Conservation (phyloP, 2,797 vertebrate genomes). For the Sternarchorhynchus goeldii region DNA sequence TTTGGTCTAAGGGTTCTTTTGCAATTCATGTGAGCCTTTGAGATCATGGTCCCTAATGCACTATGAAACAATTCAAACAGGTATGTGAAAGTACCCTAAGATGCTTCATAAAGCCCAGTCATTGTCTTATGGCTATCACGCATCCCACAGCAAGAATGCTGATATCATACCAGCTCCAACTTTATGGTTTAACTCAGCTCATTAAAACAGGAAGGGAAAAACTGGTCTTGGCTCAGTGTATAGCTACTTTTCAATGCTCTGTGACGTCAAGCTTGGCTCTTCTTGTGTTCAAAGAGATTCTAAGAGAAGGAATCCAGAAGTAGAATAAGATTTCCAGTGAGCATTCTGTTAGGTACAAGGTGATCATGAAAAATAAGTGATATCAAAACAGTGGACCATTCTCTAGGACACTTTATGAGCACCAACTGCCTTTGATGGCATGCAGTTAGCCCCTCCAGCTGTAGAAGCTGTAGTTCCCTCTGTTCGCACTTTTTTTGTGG, state of each 20-base stretch:
- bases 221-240: slow-evolving; percentile 8
- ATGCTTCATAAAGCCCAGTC: not conserved
- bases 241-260: slow-evolving; percentile 21
- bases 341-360: slow-evolving; percentile 9
- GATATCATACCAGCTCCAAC: not conserved
- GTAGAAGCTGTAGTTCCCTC: not conserved
- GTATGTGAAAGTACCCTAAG: not conserved
- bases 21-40: slow-evolving; percentile 11
- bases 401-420: not conserved
- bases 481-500: slow-evolving; percentile 20
- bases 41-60: slow-evolving; percentile 5
- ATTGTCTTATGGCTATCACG: slow-evolving; percentile 2
- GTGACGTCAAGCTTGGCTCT: slow-evolving; percentile 5
- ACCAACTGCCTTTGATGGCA: not conserved
- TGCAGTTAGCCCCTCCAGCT: not conserved
- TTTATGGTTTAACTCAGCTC: not conserved
- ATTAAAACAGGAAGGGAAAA: slow-evolving; percentile 22
- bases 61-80: slow-evolving; percentile 30
- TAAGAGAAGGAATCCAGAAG: slow-evolving; percentile 2
- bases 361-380: slow-evolving; percentile 23
- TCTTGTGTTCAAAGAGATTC: slow-evolving; percentile 35
- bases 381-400: slow-evolving; percentile 1
- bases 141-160: not conserved
- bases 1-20: slow-evolving; percentile 10
- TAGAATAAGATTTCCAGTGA: not conserved